Evolutionary conservation across 2,888 invertebrate genomes (phyloP).

Genomic region (Cantharis rufa): DNA sequence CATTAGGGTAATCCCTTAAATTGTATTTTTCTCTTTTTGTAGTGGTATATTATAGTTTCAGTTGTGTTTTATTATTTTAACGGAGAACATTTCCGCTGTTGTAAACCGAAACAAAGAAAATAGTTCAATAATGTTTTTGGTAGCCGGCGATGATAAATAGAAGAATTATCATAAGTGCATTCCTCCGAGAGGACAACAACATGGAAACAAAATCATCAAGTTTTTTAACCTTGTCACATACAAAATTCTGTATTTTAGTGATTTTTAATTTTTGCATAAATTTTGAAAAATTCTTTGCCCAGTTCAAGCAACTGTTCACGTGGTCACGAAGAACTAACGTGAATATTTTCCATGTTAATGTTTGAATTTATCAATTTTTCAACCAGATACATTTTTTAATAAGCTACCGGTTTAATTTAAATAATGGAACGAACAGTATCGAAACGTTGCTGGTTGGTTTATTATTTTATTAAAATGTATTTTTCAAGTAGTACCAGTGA

Average conservation of each 20-base stretch:
- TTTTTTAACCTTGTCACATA: background rate
- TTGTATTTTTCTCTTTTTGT: no score
- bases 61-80: no score
- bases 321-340: background rate
- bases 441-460: no score
- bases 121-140: background rate
- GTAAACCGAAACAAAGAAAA: background rate
- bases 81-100: background rate
- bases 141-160: background rate
- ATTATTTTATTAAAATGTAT: background rate
- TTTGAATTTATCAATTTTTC: background rate
- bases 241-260: background rate
- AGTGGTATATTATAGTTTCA: no score
- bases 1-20: no score
- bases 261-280: background rate
- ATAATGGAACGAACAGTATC: background rate
- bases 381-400: background rate
- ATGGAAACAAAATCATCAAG: background rate
- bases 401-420: background rate
- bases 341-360: no score
- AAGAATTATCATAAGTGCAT: background rate
- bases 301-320: background rate
- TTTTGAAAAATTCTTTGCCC: background rate
- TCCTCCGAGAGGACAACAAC: background rate
- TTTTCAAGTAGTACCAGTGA: background rate